These are phyloP conservation scores for Harpalus rubripes DNA, from an alignment of 2,888 invertebrate genomes.

Conservation along the genomic window DNA sequence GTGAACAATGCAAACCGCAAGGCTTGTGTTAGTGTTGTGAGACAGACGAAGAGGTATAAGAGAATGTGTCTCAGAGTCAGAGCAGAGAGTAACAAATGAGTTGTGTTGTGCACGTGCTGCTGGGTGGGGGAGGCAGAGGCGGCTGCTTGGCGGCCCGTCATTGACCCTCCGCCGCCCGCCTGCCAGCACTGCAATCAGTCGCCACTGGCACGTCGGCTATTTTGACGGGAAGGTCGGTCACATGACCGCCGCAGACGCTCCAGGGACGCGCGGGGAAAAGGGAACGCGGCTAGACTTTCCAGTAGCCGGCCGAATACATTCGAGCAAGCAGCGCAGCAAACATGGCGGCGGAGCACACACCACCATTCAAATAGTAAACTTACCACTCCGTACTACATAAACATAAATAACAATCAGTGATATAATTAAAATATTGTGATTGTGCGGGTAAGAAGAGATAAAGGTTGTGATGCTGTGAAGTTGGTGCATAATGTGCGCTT, in stretches of 20 bases:
- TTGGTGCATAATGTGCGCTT: slow-evolving; percentile 76
- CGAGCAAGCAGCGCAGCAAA: slow-evolving; percentile 69
- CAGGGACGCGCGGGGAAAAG: slow-evolving; percentile 67
- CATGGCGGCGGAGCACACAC: slow-evolving; percentile 35
- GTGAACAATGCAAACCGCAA: slow-evolving; percentile 33
- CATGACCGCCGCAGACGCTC: slow-evolving; percentile 79
- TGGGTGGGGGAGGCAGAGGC: slow-evolving; percentile 32
- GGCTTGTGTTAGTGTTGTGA: background rate
- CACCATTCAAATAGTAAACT: background rate
- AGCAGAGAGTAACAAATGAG: slow-evolving; percentile 26
- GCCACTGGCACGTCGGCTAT: slow-evolving; percentile 79
- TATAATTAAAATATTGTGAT: slow-evolving; percentile 27
- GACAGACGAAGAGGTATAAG: background rate
- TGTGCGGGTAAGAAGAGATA: slow-evolving; percentile 6
- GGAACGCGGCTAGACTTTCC: slow-evolving; percentile 82
- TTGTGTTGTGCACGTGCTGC: slow-evolving; percentile 43
- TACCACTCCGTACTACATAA: background rate
- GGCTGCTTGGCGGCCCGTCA: slow-evolving; percentile 53
- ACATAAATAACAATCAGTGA: background rate
- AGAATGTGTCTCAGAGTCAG: slow-evolving; percentile 19
- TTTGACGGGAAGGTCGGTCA: slow-evolving; percentile 92
- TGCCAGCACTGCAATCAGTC: slow-evolving; percentile 50
- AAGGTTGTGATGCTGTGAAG: slow-evolving; percentile 15
- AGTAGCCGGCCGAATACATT: slow-evolving; percentile 77
- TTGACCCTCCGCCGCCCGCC: slow-evolving; percentile 57